Conservation (phyloP, 2,113 vertebrate genomes). For the Mesitornis unicolor region DNA sequence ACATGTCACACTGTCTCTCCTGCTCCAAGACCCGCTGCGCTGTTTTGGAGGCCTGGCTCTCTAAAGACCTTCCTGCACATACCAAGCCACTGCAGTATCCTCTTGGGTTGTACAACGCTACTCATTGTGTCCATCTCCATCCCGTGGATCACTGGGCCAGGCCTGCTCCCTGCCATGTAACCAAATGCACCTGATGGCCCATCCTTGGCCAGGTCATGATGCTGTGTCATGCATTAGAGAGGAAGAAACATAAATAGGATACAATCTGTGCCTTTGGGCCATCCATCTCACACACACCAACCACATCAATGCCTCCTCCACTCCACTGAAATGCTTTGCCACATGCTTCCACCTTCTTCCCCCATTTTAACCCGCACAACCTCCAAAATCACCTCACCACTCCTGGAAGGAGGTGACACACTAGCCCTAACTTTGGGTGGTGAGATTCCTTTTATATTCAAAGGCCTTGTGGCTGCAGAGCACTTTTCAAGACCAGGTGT, state of each 20-base stretch:
- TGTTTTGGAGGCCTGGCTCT: neutral
- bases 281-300: neutral
- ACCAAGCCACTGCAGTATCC: neutral
- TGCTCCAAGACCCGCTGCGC: neutral
- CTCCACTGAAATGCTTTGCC: neutral
- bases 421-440: neutral
- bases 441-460: neutral
- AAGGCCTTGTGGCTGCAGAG: neutral
- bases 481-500: neutral
- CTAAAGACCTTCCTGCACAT: neutral
- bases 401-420: neutral
- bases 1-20: neutral
- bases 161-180: neutral
- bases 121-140: neutral
- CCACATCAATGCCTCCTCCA: neutral
- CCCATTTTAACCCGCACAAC: neutral
- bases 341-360: neutral
- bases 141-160: neutral
- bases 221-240: neutral
- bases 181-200: neutral
- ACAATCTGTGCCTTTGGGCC: neutral
- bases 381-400: neutral
- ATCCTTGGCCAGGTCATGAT: neutral
- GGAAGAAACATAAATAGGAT: neutral
- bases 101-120: neutral